Base-by-base conservation (phyloP, 2,888 invertebrate genomes). In the Lottia scabra region DNA sequence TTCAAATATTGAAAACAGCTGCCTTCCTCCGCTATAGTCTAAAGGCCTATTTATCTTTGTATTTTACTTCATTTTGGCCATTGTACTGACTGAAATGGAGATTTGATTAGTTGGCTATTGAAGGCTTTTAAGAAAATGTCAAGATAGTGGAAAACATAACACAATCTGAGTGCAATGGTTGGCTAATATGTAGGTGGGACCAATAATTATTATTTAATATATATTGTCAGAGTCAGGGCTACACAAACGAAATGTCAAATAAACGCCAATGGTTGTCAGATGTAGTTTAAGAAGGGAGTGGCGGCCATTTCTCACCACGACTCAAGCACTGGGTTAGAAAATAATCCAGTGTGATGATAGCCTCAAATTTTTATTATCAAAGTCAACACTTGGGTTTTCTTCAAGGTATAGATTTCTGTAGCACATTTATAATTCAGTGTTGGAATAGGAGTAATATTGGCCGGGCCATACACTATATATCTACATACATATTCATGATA, bases 101-200 rank as follows among this genome's bases (percentile, higher is more conserved):
- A 56, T 19, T 56, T 56, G 19, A 56, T 56, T 56, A 56, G 19
- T 56, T 23, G 56, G 23, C 56, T 56, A 56, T 56, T 56, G 56
- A 56, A 56, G 23, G 56, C 56, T 56, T 56, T 56, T 56, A 56
- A 19, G 56, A 56, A 56, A 56, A 56, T 56, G 56, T 56, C 56
- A 56, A 38, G 56, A 56, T 23, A 56, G 10, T 23, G 23, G 56
- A 56, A 56, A 56, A 23, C 19, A 56, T 56, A 56, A 56, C 23
- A 56, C 56, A 56, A 56, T 56, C 56, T 56, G 19, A 56, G 56
- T 56, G 56, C 56, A 56, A 23, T 56, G 19, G 56, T 56, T 56
- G 23, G 56, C 56, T 56, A 56, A 56, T 23, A 56, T 23, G 56
- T 56, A 23, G 56, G 56, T 56, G 56, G 56, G 56, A 23, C 56